Percentiles rank a stretch among this genome's conserved stretches.
Conservation (phyloP, 2,888 invertebrate genomes). For the Neocrepidodera transversa region DNA sequence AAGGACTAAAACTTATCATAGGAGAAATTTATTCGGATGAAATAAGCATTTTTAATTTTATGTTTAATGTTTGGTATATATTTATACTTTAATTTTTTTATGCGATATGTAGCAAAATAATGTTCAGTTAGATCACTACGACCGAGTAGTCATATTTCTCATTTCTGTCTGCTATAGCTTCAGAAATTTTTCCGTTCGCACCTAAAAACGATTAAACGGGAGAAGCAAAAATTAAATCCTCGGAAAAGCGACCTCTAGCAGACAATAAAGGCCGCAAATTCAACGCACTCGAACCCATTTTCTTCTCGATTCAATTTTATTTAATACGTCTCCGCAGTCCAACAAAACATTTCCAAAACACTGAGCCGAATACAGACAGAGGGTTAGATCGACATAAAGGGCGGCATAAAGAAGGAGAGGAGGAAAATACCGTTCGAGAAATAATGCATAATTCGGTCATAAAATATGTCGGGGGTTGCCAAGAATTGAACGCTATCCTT, state of each 20-base stretch:
- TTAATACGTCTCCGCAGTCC: slow-evolving; percentile 50
- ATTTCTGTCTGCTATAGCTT: no score
- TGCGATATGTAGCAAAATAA: no score
- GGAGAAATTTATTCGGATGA: no score
- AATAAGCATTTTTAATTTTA: no score
- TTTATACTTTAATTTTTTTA: no score
- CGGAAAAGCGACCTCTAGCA: slow-evolving; percentile 18
- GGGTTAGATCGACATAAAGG: slow-evolving; percentile 41
- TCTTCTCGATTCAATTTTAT: slow-evolving; percentile 43
- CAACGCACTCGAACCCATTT: slow-evolving; percentile 26
- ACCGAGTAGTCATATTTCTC: no score
- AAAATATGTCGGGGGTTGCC: slow-evolving; percentile 70
- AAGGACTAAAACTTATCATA: no score
- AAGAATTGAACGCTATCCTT: slow-evolving; percentile 75
- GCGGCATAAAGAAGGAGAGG: slow-evolving; percentile 27
- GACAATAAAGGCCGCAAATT: slow-evolving; percentile 24
- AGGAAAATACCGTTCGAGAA: slow-evolving; percentile 48
- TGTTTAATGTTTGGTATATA: no score
- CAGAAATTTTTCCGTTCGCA: neutral
- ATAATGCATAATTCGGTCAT: slow-evolving; percentile 72
- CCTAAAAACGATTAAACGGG: slow-evolving; percentile 1
- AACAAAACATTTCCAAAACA: slow-evolving; percentile 49
- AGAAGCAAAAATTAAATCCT: slow-evolving; percentile 18
- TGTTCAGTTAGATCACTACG: no score
- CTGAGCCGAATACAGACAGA: slow-evolving; percentile 35